Percentiles rank a stretch among this genome's conserved stretches.
These are phyloP conservation scores for Drosophila prolongata DNA, from an alignment of 2,888 invertebrate species.

Conservation along the genomic window DNA sequence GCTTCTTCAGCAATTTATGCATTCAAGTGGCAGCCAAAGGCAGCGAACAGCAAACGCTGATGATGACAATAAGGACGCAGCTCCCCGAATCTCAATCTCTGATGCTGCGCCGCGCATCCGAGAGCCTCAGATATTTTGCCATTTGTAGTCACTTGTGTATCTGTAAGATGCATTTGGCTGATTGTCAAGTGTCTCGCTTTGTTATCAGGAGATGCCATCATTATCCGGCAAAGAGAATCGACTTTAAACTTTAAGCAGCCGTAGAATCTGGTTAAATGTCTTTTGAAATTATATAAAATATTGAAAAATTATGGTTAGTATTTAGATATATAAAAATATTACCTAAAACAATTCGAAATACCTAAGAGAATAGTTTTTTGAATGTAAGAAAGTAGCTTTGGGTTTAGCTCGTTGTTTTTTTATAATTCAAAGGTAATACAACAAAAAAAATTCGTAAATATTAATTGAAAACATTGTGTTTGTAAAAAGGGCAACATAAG, in stretches of 20 bases:
- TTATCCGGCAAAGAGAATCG: constrained; percentile 12
- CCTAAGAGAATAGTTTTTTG: too few relatives aligned
- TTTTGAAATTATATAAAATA: neutral
- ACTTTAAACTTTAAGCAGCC: constrained; percentile 8
- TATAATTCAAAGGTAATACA: too few relatives aligned
- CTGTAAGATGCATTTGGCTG: constrained; percentile 64
- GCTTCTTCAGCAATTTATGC: constrained; percentile 75
- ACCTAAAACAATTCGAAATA: too few relatives aligned
- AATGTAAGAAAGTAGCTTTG: neutral
- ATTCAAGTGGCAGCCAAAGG: constrained; percentile 72
- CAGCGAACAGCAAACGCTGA: constrained; percentile 49
- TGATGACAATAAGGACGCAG: constrained; percentile 54
- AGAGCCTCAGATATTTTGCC: constrained; percentile 33
- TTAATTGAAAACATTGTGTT: too few relatives aligned
- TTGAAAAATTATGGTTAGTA: too few relatives aligned
- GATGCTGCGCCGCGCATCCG: constrained; percentile 20
- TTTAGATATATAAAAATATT: too few relatives aligned
- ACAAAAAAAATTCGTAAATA: too few relatives aligned
- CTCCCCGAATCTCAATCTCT: constrained; percentile 22
- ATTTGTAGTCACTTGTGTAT: constrained; percentile 48
- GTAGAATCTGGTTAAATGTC: neutral
- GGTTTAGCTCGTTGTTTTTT: too few relatives aligned
- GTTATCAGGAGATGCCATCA: constrained; percentile 50
- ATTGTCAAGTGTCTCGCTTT: constrained; percentile 67
- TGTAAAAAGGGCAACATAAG: too few relatives aligned